These are phyloP conservation scores for Neoaliturus tenellus DNA, from an alignment of 2,888 invertebrate genomes.

Conservation along the genomic window DNA sequence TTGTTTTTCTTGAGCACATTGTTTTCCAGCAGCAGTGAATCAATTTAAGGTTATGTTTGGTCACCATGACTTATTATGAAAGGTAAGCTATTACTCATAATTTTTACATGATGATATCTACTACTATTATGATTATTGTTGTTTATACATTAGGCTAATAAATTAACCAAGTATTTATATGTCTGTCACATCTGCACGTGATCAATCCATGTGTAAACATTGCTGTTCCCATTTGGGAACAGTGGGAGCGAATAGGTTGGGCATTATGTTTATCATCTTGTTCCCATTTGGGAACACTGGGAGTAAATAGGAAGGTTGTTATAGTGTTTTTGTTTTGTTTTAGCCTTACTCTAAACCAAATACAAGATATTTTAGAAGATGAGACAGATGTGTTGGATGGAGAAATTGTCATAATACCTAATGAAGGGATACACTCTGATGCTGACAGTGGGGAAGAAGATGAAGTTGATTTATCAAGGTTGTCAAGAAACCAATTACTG, in stretches of 20 bases:
- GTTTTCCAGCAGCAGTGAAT: not conserved
- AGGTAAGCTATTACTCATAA: not conserved
- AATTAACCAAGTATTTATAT: not conserved
- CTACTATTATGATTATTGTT: not conserved
- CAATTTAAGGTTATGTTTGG: not conserved
- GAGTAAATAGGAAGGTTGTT: not conserved
- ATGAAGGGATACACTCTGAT: not conserved
- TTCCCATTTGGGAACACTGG: conserved; percentile 23
- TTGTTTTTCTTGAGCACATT: not conserved
- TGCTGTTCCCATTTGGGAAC: conserved; percentile 17
- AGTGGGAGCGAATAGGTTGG: not conserved
- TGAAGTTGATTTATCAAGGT: not conserved
- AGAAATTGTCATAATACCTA: not conserved
- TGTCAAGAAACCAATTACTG: not conserved
- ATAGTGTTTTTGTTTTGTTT: not conserved
- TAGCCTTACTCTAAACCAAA: not conserved
- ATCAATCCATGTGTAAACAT: not conserved
- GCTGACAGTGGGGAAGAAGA: not conserved
- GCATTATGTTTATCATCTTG: not conserved
- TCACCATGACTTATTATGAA: not conserved
- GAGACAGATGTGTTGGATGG: not conserved
- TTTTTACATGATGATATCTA: not conserved
- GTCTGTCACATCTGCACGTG: not conserved
- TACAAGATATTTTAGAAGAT: not conserved
- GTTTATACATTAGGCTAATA: not conserved